phyloP scores from a whole-genome alignment of 2,113 vertebrate species.

The Cygnus atratus region DNA sequence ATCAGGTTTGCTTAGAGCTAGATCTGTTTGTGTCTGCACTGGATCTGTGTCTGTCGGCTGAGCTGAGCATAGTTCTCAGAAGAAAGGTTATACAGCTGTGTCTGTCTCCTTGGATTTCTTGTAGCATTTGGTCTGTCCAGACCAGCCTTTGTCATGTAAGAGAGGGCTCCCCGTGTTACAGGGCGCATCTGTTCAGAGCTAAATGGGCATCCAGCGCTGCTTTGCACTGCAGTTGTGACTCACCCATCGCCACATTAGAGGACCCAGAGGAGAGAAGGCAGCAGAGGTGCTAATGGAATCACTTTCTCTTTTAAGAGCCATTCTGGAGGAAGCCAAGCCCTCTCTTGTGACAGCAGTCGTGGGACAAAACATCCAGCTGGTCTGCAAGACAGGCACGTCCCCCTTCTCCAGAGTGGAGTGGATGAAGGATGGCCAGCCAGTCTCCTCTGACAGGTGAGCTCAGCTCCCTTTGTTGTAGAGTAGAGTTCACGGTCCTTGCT shows the following conservation, averaged over 20 bases:
- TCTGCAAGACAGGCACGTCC: slow-evolving; percentile 79
- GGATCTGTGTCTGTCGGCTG: background rate
- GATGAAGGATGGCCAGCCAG: slow-evolving; percentile 80
- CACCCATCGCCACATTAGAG: background rate
- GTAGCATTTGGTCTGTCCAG: background rate
- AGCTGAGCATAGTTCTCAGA: background rate
- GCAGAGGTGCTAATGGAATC: background rate
- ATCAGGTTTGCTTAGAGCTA: background rate
- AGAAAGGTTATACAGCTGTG: background rate
- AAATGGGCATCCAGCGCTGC: background rate
- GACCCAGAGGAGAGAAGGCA: background rate
- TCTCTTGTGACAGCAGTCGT: slow-evolving; percentile 79
- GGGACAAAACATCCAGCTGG: slow-evolving; percentile 85
- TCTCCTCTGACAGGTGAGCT: slow-evolving; percentile 84
- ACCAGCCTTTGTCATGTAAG: background rate
- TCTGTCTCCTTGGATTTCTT: background rate
- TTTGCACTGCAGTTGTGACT: background rate
- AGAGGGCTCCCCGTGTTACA: background rate
- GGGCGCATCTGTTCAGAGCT: background rate
- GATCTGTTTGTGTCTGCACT: background rate
- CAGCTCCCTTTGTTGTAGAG: background rate
- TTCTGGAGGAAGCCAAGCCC: slow-evolving; percentile 79
- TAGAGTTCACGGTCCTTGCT: background rate
- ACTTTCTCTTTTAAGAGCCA: slow-evolving; percentile 68
- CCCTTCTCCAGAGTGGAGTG: slow-evolving; percentile 79